These are phyloP conservation scores for Drosophila limbata DNA, from an alignment of 2,888 invertebrate genomes.

Conservation along the genomic window DNA sequence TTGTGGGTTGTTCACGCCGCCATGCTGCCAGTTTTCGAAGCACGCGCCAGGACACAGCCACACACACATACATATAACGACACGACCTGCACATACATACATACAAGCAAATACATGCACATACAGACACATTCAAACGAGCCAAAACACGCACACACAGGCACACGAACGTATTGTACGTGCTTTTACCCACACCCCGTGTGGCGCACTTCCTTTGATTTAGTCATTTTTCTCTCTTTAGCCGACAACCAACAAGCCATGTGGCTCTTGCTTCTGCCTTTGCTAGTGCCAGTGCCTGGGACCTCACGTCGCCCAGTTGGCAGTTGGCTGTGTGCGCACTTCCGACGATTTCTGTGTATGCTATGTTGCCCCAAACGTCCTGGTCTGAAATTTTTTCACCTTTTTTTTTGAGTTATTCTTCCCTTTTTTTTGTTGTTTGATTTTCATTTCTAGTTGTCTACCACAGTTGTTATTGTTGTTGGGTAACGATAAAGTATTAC, in stretches of 20 bases:
- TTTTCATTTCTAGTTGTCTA: constrained; percentile 73
- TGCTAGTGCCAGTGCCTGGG: constrained; percentile 31
- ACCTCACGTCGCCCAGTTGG: constrained; percentile 58
- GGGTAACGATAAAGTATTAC: constrained; percentile 54
- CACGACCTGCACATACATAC: constrained; percentile 42
- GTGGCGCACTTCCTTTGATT: constrained; percentile 83
- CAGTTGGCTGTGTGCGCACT: constrained; percentile 71
- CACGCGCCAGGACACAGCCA: constrained; percentile 74
- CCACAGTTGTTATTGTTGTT: constrained; percentile 48
- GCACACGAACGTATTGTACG: constrained; percentile 65
- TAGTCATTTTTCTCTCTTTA: constrained; percentile 83
- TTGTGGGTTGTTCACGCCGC: constrained; percentile 53
- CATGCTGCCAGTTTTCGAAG: constrained; percentile 73
- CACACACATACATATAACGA: constrained; percentile 49
- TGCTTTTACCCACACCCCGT: constrained; percentile 74
- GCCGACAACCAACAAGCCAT: constrained; percentile 72
- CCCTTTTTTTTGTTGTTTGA: constrained; percentile 63
- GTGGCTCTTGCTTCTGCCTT: constrained; percentile 38
- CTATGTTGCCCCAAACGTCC: constrained; percentile 51
- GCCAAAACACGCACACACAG: constrained; percentile 29
- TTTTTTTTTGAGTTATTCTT: constrained; percentile 6
- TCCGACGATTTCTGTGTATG: constrained; percentile 72
- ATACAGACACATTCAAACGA: constrained; percentile 28
- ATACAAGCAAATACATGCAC: constrained; percentile 22
- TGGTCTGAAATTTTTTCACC: constrained; percentile 36